Conservation (phyloP, 2,113 vertebrate species). For the Hyaena hyaena region DNA sequence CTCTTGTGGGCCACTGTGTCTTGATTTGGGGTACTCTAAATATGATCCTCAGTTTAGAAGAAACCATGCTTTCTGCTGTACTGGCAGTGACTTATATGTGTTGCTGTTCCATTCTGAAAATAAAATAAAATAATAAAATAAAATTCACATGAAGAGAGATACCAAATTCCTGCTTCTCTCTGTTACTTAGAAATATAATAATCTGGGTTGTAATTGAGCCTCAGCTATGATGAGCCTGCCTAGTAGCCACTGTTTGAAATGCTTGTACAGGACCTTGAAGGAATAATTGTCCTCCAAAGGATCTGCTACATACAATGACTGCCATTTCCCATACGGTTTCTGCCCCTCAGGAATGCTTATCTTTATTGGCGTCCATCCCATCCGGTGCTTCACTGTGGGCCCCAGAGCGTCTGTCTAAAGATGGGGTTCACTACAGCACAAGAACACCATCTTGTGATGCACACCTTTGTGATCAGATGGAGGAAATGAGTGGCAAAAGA, state of each 20-base stretch:
- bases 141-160: neutral
- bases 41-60: neutral
- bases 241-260: neutral
- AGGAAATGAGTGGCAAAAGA: neutral
- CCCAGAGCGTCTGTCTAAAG: neutral
- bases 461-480: neutral
- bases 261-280: neutral
- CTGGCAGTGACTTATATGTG: neutral
- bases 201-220: neutral
- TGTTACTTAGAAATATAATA: constrained; percentile 33
- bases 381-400: neutral
- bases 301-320: neutral
- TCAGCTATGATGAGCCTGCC: neutral
- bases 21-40: neutral
- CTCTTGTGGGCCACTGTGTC: neutral
- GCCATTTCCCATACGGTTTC: neutral
- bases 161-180: neutral
- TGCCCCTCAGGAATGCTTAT: neutral
- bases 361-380: neutral
- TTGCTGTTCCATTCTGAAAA: constrained; percentile 10
- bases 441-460: neutral
- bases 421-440: neutral
- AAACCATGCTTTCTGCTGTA: neutral
- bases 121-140: neutral
- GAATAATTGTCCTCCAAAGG: neutral